Evolutionary conservation across 2,888 invertebrate genomes (phyloP), one percentile per base, ranked within the genome.

Genomic region (Scelioninae gen. 1): DNA sequence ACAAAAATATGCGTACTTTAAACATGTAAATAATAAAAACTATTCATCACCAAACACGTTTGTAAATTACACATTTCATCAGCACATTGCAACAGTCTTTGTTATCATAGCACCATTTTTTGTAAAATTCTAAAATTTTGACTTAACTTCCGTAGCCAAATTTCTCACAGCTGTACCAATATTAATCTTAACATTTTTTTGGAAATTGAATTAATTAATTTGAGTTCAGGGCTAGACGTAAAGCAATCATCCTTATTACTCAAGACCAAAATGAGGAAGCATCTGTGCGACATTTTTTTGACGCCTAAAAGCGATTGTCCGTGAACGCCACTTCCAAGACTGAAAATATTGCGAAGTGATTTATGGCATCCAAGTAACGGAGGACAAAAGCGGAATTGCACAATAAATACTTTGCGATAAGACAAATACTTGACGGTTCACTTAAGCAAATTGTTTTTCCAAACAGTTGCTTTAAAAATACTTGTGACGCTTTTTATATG

Each of bases 391-490:
- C 13, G 32, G 32, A 55, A 55, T 55, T 34, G 55, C 15, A 15
- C 55, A 55, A 55, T 55, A 55, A 34, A 55, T 55, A 34, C 32
- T 34, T 11, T 2, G 34, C 32, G 55, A 55, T 55, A 55, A 34
- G 34, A 34, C 34, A 55, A 55, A 55, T 34, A n/a, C 6, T 34
- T 55, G 13, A 55, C 55, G 34, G 34, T 55, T 55, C 53, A 31
- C 29, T 53, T 53, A 53, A 53, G 31, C 6, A 31, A 29, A 29
- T n/a, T 16, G 31, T 31, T 53, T 51, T 53, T 31, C 53, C 40
- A 40, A 40, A 40, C 40, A 40, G 6, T 9, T 9, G 11, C 40
- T 40, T 40, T 10, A 40, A 5, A 5, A 40, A 40, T 40, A 10
- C 11, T 11, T 40, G 7, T 40, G 40, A 40, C 40, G 11, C 11